Base-by-base conservation (phyloP, 2,888 invertebrate species). In the Ellobium chinense region DNA sequence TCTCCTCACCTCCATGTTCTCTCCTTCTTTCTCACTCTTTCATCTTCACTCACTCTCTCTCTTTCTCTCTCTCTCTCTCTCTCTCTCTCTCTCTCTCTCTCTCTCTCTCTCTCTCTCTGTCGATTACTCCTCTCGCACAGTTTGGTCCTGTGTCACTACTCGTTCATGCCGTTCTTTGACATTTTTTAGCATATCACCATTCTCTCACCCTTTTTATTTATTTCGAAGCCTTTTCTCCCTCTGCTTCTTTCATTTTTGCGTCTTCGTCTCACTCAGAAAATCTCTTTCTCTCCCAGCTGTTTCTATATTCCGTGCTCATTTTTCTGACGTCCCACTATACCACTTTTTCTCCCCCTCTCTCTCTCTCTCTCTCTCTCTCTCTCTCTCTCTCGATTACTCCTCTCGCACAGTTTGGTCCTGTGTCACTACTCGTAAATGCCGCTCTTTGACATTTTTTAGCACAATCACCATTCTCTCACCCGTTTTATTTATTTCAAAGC, bases 231-330 rank as follows among this genome's bases (percentile, higher is more conserved):
- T 63, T 63, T 54, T 75, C 65, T 66, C 65, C 54, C 75, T 65
- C 63, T 75, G 56, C 37, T 27, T 66, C 68, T 66, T 68, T 66
- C 76, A 58, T 34, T 56, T 58, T 56, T 27, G n/a, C n/a, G n/a
- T 56, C 76, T 68, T 56, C 58, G 66, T 68, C 66, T 68, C 68
- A 36, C 63, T 74, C 63, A 39, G 39, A 39, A 62, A 39, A 37
- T 74, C 63, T 74, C 63, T 62, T 27, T 74, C 63, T 63, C 74
- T 74, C 39, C n/a, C n/a, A n/a, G n/a, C n/a, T n/a, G n/a, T n/a
- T n/a, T n/a, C n/a, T n/a, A n/a, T n/a, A n/a, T n/a, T n/a, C n/a
- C n/a, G n/a, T n/a, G n/a, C n/a, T n/a, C n/a, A n/a, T n/a, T n/a
- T n/a, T n/a, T n/a, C n/a, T n/a, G n/a, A n/a, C n/a, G n/a, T 34